Percentiles rank a stretch among this genome's conserved stretches.
Evolutionary conservation across 2,888 invertebrate genomes (phyloP).

Genomic region (Temnothorax rugatulus): DNA sequence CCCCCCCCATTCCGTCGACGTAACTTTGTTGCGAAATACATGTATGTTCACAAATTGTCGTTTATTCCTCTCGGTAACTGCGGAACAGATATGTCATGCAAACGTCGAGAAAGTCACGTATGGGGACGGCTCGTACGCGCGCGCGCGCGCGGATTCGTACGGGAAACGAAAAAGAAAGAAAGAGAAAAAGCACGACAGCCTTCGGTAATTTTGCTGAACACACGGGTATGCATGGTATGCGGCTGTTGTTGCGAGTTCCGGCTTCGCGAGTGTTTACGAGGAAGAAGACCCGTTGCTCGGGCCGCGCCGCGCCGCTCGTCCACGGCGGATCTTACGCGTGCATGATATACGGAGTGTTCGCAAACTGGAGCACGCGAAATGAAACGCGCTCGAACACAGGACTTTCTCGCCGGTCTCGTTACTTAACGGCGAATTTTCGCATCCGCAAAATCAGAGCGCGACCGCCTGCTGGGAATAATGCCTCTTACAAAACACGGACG

Average conservation of each 20-base stretch:
- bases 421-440: constrained; percentile 27
- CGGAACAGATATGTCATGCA: not conserved
- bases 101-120: constrained; percentile 30
- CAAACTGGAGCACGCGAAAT: constrained; percentile 29
- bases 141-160: not conserved
- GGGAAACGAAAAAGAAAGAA: not conserved
- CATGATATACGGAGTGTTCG: constrained; percentile 1
- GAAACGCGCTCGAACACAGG: constrained; percentile 19
- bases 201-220: constrained; percentile 42
- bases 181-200: not conserved
- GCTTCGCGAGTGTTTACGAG: constrained; percentile 41
- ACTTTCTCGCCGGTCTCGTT: constrained; percentile 27
- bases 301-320: not conserved
- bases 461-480: not conserved
- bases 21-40: not conserved
- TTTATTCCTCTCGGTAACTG: not conserved
- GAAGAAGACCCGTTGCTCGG: constrained; percentile 44
- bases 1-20: not conserved
- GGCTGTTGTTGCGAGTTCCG: constrained; percentile 47
- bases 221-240: constrained; percentile 23
- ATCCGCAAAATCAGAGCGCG: constrained; percentile 16
- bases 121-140: not conserved
- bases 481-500: constrained; percentile 3
- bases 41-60: not conserved
- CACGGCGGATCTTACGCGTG: constrained; percentile 13